These are phyloP conservation scores for Haemorhous mexicanus DNA, from an alignment of 2,113 vertebrate genomes.

Conservation along the genomic window DNA sequence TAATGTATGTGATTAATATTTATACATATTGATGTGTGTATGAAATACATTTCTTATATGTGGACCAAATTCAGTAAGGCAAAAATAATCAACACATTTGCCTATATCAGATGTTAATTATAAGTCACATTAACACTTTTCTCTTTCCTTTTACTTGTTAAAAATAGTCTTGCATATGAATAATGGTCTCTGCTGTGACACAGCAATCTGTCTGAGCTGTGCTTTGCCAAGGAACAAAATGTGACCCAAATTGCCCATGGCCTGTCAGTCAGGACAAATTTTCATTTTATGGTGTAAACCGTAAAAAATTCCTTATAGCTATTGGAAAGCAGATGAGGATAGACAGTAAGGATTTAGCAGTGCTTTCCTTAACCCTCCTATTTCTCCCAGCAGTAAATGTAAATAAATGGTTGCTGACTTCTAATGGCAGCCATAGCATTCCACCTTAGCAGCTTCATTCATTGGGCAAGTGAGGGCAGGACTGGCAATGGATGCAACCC, in stretches of 20 bases:
- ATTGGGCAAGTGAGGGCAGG: background rate
- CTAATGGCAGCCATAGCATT: background rate
- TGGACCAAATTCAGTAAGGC: background rate
- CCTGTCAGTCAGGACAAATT: background rate
- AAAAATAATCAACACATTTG: background rate
- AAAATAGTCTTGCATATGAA: slow-evolving; percentile 38
- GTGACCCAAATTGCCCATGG: slow-evolving; percentile 1
- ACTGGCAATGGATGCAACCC: background rate
- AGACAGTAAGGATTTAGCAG: background rate
- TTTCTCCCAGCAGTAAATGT: background rate
- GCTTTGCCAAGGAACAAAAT: slow-evolving; percentile 41
- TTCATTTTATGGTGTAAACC: background rate
- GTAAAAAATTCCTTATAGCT: background rate
- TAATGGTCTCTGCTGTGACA: slow-evolving; percentile 50
- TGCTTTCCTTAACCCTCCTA: background rate
- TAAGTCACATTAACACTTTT: background rate
- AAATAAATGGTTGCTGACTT: background rate
- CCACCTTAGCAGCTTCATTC: background rate
- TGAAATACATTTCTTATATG: background rate
- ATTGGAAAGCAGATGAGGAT: background rate
- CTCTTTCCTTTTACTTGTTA: background rate
- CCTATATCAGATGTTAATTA: background rate
- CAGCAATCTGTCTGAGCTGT: slow-evolving; percentile 31
- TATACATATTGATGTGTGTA: background rate
- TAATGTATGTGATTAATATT: background rate